These are phyloP conservation scores for Cataglyphis altisquamis DNA, from an alignment of 2,888 invertebrate genomes.

Conservation along the genomic window DNA sequence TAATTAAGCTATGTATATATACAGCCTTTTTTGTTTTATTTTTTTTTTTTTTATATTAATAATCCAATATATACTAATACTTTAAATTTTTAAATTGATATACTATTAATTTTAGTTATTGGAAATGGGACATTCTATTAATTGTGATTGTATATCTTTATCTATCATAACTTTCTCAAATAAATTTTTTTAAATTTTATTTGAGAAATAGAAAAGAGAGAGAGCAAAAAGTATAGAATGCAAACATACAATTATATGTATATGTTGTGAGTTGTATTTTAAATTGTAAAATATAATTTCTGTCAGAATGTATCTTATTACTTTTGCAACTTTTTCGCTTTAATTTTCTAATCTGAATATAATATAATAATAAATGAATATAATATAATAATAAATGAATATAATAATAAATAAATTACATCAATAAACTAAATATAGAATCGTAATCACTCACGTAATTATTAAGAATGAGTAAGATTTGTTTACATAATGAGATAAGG, in stretches of 20 bases:
- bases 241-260: background rate
- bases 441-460: slow-evolving; percentile 67
- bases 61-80: background rate
- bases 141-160: background rate
- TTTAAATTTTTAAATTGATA: background rate
- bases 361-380: too few relatives aligned
- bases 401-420: background rate
- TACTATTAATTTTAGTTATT: background rate
- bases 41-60: background rate
- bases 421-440: slow-evolving; percentile 37
- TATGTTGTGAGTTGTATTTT: background rate
- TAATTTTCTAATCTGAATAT: background rate
- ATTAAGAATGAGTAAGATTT: slow-evolving; percentile 72
- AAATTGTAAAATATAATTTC: background rate
- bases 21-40: background rate
- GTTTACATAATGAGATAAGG: slow-evolving; percentile 64
- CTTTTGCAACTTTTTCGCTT: background rate
- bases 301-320: background rate
- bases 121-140: background rate
- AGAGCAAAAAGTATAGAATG: background rate
- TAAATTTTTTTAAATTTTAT: background rate
- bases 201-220: background rate
- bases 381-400: too few relatives aligned
- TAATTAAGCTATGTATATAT: background rate
- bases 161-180: background rate